A percentile compares a stretch with the other conserved stretches of the same genome.
Conservation (phyloP, 1,140 invertebrate species). For the Caerostris extrusa region DNA sequence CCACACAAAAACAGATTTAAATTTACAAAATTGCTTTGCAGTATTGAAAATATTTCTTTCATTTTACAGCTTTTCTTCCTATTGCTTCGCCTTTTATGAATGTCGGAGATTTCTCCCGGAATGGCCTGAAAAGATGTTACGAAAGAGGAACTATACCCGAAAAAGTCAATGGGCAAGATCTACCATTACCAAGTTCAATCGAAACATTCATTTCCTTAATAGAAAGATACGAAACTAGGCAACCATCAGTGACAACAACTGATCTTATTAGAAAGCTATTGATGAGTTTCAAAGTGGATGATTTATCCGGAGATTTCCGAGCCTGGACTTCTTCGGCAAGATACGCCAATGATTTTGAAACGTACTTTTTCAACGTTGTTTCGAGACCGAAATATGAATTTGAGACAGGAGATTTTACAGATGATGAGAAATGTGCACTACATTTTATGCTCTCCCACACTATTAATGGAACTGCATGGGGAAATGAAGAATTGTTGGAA, state of each 20-base stretch:
- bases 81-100: background rate
- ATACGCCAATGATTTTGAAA: background rate
- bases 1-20: too few relatives aligned
- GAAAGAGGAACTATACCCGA: background rate
- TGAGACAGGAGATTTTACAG: conserved; percentile 10
- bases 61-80: background rate
- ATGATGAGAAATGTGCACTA: conserved; percentile 68
- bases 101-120: background rate
- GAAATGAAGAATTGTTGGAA: background rate
- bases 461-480: conserved; percentile 21
- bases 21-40: too few relatives aligned
- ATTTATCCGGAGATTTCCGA: background rate
- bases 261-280: conserved; percentile 28
- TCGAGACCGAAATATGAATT: background rate
- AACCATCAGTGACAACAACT: background rate
- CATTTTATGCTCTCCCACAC: conserved; percentile 68
- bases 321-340: background rate
- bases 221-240: conserved; percentile 26
- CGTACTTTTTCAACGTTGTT: background rate
- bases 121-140: background rate
- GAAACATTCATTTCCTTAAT: conserved; percentile 63
- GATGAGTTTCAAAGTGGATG: conserved; percentile 47
- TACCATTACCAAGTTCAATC: conserved; percentile 49
- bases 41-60: background rate
- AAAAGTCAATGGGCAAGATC: conserved; percentile 43